Evolutionary conservation across 2,113 vertebrate genomes (phyloP).

Genomic region (Aphyosemion australe): DNA sequence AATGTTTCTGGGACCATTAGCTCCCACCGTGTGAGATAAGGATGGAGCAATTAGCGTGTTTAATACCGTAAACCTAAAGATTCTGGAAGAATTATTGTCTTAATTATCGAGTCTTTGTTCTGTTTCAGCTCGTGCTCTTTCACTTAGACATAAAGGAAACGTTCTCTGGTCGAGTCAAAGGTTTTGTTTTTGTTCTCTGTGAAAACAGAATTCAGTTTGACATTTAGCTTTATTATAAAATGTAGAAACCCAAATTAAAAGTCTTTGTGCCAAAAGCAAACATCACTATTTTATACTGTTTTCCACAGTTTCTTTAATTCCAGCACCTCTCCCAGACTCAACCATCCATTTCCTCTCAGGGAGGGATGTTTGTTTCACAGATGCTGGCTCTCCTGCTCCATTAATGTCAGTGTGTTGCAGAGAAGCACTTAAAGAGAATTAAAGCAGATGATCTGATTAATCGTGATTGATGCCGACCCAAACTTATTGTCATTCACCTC

Average conservation of each 20-base stretch:
- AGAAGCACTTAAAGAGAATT: constrained; percentile 52
- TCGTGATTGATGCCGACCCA: constrained; percentile 53
- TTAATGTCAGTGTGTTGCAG: constrained; percentile 37
- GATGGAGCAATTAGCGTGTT: no score
- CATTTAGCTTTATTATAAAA: no score
- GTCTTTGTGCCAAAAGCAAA: no score
- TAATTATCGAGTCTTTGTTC: no score
- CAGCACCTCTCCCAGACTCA: constrained; percentile 23
- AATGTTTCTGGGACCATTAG: not conserved
- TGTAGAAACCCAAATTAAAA: no score
- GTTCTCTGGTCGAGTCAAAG: no score
- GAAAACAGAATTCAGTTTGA: no score
- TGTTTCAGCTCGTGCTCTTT: no score
- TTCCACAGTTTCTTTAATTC: constrained; percentile 26
- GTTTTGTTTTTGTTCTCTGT: no score
- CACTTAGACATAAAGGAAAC: no score
- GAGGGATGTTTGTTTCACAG: constrained; percentile 17
- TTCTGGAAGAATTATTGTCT: no score
- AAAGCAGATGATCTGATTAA: constrained; percentile 63
- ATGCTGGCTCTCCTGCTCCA: constrained; percentile 56
- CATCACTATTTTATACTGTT: not conserved
- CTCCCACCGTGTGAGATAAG: not conserved
- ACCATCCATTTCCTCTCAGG: constrained; percentile 54
- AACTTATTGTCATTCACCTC: constrained; percentile 44
- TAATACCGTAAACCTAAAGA: no score